Base-by-base conservation (phyloP, 2,113 vertebrate genomes). In the Ciconia boyciana region DNA sequence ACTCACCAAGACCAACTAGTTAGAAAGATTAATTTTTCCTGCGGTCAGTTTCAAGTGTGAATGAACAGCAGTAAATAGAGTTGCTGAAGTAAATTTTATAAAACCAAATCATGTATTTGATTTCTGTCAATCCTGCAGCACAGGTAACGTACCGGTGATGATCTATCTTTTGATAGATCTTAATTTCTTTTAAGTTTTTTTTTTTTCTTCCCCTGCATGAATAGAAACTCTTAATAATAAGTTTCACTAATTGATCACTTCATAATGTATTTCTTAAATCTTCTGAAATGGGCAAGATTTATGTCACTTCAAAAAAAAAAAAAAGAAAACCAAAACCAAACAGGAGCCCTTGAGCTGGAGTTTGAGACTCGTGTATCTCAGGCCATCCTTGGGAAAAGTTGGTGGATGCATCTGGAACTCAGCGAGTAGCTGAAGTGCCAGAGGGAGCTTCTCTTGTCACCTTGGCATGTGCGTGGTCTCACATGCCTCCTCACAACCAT, bases 401-500 rank as follows among this genome's bases (percentile, higher is more conserved):
- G 39, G 6, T 76, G 36, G 20, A 57, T 49, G 26, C 69, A 83
- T 52, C 46, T 91, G 70, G 16, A 87, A n/a, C 10, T 61, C 19
- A 57, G 26, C 3, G 3, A 77, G 54, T 12, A 51, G 28, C 44
- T 84, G 51, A 72, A 83, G 49, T 52, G 51, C 34, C 51, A 75
- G 48, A 60, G 32, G 19, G 64, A n/a, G 16, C 60, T 70, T 64
- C 25, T 85, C 4, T 86, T 2, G 2, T 65, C 62, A 46, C 60
- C 28, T 77, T 1, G 0, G 16, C 0, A 0, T 43, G 29, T 52
- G 48, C 4, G 0, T 60, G 75, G 49, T 48, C 81, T 77, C 28
- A 17, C 29, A 8, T 0, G 0, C 31, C 36, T 65, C 6, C 36
- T 87, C 44, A 51, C 21, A 68, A 28, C 13, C 6, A 43, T 15